Conservation (phyloP, 2,888 invertebrate species). For the Falcaria lacertinaria region DNA sequence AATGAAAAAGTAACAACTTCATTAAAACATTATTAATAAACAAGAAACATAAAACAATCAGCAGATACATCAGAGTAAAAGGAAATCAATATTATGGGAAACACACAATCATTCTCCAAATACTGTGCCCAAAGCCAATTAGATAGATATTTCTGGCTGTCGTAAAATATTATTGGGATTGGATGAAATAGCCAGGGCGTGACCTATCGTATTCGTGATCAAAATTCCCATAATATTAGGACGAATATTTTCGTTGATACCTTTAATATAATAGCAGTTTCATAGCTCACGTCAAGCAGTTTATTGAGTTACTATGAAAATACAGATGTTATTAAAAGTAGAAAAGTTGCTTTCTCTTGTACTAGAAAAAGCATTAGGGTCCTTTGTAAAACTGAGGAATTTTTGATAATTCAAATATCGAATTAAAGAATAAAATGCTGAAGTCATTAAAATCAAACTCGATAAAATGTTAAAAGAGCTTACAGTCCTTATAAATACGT, state of each 20-base stretch:
- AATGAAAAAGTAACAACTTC: no score
- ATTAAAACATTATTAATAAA: no score
- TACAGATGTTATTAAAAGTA: no score
- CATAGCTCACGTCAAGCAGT: not conserved
- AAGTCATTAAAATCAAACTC: not conserved
- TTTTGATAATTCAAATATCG: no score
- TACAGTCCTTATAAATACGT: constrained; percentile 6
- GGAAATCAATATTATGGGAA: no score
- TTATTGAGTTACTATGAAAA: no score
- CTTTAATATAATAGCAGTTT: not conserved
- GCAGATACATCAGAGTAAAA: no score
- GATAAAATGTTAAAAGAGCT: not conserved
- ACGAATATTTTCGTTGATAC: not conserved
- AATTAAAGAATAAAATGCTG: no score
- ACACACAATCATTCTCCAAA: not conserved
- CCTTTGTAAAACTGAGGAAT: no score
- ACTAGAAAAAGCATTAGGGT: no score
- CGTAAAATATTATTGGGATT: constrained; percentile 1
- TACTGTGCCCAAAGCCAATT: not conserved
- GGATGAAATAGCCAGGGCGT: not conserved
- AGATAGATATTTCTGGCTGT: not conserved
- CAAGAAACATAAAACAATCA: no score
- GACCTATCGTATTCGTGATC: constrained; percentile 1
- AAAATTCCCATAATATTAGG: not conserved
- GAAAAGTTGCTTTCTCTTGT: no score